phyloP scores from a whole-genome alignment of 2,113 vertebrate genomes.

The Oxyura jamaicensis region DNA sequence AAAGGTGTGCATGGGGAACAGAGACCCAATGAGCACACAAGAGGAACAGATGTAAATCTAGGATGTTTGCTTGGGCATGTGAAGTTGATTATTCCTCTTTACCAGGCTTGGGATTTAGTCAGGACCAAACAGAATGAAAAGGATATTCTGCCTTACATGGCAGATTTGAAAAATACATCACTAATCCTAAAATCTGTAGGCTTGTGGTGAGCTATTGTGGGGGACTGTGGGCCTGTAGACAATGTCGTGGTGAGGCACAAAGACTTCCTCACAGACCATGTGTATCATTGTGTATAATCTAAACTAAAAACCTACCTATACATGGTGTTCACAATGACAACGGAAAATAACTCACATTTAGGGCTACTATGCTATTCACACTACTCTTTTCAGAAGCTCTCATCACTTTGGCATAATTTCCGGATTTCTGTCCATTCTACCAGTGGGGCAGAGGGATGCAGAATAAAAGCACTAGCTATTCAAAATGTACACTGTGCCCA shows the following conservation, averaged over 20 bases:
- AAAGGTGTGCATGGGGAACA: background rate
- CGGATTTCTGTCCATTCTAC: background rate
- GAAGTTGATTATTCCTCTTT: background rate
- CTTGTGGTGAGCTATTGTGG: background rate
- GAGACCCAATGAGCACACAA: background rate
- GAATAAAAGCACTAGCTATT: background rate
- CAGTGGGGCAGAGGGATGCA: fast-evolving
- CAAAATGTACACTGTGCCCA: background rate
- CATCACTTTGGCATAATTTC: background rate
- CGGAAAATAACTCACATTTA: background rate
- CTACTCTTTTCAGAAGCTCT: background rate
- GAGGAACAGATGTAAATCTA: background rate
- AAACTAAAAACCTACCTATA: background rate
- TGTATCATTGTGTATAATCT: background rate
- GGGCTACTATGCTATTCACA: background rate
- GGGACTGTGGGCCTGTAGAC: background rate
- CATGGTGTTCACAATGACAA: background rate
- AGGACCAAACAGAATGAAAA: background rate
- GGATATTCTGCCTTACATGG: background rate
- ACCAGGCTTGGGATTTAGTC: background rate
- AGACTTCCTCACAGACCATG: background rate
- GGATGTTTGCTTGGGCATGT: background rate
- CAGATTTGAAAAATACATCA: background rate
- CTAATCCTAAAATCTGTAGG: background rate
- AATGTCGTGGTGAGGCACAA: background rate